Evolutionary conservation across 1,140 invertebrate genomes (phyloP).

Genomic region (Cydia strobilella): DNA sequence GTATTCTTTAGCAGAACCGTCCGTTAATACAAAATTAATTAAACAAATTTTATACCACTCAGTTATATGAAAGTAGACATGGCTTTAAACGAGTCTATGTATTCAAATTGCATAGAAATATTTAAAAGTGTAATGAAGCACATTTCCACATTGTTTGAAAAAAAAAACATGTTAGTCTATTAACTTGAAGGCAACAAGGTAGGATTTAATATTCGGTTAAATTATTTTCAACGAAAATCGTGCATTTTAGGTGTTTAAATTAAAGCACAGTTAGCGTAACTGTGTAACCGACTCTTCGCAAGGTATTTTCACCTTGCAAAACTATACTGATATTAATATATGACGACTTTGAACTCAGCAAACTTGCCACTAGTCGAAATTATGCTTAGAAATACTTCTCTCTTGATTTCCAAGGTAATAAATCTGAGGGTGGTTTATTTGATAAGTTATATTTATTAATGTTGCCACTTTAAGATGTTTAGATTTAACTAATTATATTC

Average conservation of each 20-base stretch:
- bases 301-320: slow-evolving; percentile 20
- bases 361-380: slow-evolving; percentile 19
- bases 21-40: no score
- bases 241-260: not conserved
- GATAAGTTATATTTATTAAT: not conserved
- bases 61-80: no score
- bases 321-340: slow-evolving; percentile 32
- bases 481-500: not conserved
- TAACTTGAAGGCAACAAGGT: no score
- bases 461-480: not conserved
- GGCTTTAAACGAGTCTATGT: no score
- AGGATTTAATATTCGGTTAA: no score
- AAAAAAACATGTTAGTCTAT: no score
- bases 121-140: no score
- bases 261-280: not conserved
- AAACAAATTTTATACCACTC: no score
- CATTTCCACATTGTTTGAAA: no score
- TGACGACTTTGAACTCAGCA: slow-evolving; percentile 15
- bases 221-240: no score
- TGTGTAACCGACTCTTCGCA: not conserved
- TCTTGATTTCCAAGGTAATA: not conserved
- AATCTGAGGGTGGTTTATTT: slow-evolving; percentile 8
- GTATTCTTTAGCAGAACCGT: no score
- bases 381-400: slow-evolving; percentile 20
- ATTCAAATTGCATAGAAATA: no score